phyloP scores from a whole-genome alignment of 2,113 vertebrate species.

The Anguilla rostrata region DNA sequence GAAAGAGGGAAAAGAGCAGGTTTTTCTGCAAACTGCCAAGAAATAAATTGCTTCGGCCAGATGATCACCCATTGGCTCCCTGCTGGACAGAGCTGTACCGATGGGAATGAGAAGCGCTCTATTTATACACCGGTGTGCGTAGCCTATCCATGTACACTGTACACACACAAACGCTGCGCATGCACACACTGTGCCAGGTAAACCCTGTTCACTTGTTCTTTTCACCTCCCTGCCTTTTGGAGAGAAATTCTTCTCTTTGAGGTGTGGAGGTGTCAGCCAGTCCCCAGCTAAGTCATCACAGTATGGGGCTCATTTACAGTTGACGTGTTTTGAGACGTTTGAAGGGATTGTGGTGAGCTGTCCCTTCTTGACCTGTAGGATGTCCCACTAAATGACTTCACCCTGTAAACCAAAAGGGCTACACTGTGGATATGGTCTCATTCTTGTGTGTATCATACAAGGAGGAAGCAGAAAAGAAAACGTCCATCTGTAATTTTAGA shows the following conservation, averaged over 20 bases:
- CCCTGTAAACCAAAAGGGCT: not conserved
- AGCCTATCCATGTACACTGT: not conserved
- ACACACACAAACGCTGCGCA: not conserved
- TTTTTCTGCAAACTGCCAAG: constrained; percentile 9
- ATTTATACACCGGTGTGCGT: not conserved
- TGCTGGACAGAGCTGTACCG: not conserved
- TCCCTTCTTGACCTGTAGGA: not conserved
- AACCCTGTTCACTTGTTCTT: not conserved
- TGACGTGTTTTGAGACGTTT: not conserved
- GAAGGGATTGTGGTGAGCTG: not conserved
- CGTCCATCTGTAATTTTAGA: not conserved
- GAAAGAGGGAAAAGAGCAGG: not conserved
- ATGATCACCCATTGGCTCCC: not conserved
- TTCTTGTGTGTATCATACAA: not conserved
- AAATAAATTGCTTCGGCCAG: constrained; percentile 15
- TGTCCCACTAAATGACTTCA: not conserved
- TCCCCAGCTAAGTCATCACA: constrained; percentile 2
- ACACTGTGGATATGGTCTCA: not conserved
- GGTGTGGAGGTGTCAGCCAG: not conserved
- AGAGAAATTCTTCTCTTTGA: not conserved
- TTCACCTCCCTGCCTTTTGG: not conserved
- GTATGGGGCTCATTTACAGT: not conserved
- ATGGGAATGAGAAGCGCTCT: not conserved
- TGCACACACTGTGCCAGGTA: not conserved
- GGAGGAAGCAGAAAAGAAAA: not conserved